A percentile compares a stretch with the other conserved stretches of the same genome.
These are phyloP conservation scores for Sitobion miscanthi DNA, from an alignment of 1,140 invertebrate genomes.

Conservation along the genomic window DNA sequence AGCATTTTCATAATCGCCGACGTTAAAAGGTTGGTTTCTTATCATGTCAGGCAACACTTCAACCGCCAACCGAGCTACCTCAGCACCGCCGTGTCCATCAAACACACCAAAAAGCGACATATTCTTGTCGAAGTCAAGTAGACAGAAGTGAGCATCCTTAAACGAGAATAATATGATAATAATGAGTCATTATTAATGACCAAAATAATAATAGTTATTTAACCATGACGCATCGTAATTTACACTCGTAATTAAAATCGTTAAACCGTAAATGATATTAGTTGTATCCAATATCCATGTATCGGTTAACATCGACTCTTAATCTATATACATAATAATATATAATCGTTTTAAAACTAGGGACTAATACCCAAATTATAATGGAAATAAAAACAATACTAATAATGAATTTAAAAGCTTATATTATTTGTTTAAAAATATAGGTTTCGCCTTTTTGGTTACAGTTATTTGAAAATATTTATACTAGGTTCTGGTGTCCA, in stretches of 20 bases:
- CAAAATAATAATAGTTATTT: background rate
- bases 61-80: slow-evolving; percentile 92
- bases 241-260: background rate
- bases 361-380: no score
- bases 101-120: slow-evolving; percentile 94
- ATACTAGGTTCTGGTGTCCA: no score
- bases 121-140: slow-evolving; percentile 82
- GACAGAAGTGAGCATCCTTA: slow-evolving; percentile 92
- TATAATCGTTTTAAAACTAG: no score
- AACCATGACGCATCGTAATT: background rate
- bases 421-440: no score
- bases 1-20: slow-evolving; percentile 77
- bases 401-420: no score
- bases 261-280: background rate
- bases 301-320: no score
- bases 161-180: background rate
- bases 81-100: slow-evolving; percentile 95
- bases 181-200: background rate
- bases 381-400: no score
- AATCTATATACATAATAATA: no score
- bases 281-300: no score
- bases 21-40: slow-evolving; percentile 80
- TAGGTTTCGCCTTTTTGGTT: no score
- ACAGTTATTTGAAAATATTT: no score
- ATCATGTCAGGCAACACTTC: slow-evolving; percentile 87